Evolutionary conservation across 2,113 vertebrate species (phyloP), one percentile per base, ranked within the genome.

Genomic region (Malurus elegans): DNA sequence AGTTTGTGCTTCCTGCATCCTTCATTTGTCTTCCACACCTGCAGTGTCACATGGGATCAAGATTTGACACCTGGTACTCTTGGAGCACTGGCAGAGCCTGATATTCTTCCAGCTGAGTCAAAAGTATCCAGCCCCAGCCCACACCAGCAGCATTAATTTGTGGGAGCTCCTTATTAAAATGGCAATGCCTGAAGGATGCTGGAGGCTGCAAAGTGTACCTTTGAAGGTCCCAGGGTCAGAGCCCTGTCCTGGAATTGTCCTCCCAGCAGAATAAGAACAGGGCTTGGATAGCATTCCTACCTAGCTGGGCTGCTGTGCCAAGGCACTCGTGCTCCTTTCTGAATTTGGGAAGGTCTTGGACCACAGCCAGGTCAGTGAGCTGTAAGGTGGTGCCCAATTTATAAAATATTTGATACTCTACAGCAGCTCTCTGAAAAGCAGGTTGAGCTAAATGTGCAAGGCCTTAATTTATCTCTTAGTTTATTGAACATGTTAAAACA

Each of bases 41-140:
- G 31, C 47, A 71, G 45, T 10, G 61, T 34, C 7, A 20, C 2
- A 0, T 8, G n/a, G 31, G 34, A 53, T 61, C 0, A 0, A 16
- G 7, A 12, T 65, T 72, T 40, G 36, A 64, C 14, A 34, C 17
- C 18, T 19, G 18, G 28, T 65, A 9, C 24, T 60, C 24, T 24
- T 3, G 0, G 19, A 65, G 47, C 29, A 44, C 21, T 12, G 36
- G 24, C 19, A 69, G 25, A 80, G 17, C 10, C 48, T 50, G 12
- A 19, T 70, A 34, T 56, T 88, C 32, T 47, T 53, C 17, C 4
- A 38, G 13, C 13, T n/a, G 58, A 61, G 50, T 21, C 21, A 79
- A n/a, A 92, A 88, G 31, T 34, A 40, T 18, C 28, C 36, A 79
- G 8, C 15, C 16, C 25, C 5, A 21, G 24, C 32, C 29, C n/a